Conservation (phyloP, 2,797 vertebrate genomes). For the Notamacropus eugenii region DNA sequence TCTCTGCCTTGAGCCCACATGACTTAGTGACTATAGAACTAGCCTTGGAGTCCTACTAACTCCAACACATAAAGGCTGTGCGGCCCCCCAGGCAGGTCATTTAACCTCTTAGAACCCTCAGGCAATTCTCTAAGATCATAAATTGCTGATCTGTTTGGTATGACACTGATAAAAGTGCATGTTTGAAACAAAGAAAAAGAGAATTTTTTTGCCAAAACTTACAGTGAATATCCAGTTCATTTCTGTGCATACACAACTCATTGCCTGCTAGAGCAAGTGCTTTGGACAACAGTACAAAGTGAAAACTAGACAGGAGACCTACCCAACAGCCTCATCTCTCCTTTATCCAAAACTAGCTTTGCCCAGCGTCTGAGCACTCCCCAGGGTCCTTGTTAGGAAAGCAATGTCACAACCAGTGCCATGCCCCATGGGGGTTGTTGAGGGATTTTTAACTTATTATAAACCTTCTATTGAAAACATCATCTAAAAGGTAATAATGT, state of each 20-base stretch:
- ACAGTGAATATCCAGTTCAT: neutral
- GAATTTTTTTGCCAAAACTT: neutral
- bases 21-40: neutral
- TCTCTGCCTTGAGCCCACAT: neutral
- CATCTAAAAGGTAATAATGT: neutral
- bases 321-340: neutral
- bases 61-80: neutral
- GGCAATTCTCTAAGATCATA: neutral
- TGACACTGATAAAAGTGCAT: neutral
- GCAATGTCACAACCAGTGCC: neutral
- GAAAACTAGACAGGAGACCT: neutral
- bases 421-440: neutral
- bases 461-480: neutral
- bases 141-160: neutral
- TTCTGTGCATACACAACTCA: neutral
- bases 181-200: neutral
- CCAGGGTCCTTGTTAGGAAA: neutral
- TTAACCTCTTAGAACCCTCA: neutral
- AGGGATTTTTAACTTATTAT: neutral
- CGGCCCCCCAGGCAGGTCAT: neutral
- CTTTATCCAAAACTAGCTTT: neutral
- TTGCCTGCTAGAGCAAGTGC: neutral
- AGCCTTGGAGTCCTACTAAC: neutral
- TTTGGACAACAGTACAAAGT: neutral
- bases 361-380: neutral